phyloP scores from a whole-genome alignment of 92 coral and sea anemone species.

The Palythoa heliodiscus region DNA sequence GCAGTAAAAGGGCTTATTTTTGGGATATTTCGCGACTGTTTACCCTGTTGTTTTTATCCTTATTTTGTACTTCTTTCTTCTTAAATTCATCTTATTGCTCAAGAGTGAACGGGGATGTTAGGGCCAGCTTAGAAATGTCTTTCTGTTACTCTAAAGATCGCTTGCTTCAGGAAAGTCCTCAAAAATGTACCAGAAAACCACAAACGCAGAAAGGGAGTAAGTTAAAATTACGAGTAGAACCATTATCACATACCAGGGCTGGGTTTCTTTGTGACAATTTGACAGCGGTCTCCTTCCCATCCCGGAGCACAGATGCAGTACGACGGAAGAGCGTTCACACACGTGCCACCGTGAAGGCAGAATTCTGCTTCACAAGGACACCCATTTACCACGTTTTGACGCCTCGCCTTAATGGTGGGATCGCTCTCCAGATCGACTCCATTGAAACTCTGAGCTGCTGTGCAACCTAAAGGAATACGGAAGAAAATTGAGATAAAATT shows the following conservation, averaged over 20 bases:
- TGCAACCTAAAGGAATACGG: conserved; percentile 68
- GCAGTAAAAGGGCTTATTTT: too few species aligned
- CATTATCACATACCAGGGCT: conserved; percentile 61
- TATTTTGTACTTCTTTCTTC: too few species aligned
- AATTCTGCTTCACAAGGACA: conserved; percentile 81
- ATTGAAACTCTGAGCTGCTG: conserved; percentile 75
- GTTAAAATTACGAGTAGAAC: background rate
- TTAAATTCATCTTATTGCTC: too few species aligned
- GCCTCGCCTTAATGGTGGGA: conserved; percentile 59
- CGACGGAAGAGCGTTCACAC: conserved; percentile 77
- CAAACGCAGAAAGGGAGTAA: background rate
- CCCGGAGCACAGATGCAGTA: conserved; percentile 85
- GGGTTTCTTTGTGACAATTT: conserved; percentile 47
- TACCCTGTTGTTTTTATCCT: too few species aligned
- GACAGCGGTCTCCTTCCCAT: conserved; percentile 75
- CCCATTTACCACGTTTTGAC: conserved; percentile 77
- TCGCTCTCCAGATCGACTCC: conserved; percentile 78
- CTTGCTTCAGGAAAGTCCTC: too few species aligned
- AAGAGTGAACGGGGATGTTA: too few species aligned
- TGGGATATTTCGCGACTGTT: too few species aligned
- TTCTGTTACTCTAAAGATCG: too few species aligned
- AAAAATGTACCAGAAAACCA: background rate
- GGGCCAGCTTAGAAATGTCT: too few species aligned
- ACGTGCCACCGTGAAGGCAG: conserved; percentile 84
- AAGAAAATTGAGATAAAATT: background rate